A percentile compares a stretch with the other conserved stretches of the same genome.
phyloP scores from a whole-genome alignment of 1,140 invertebrate species.

The Trachymyrmex cornetzi region DNA sequence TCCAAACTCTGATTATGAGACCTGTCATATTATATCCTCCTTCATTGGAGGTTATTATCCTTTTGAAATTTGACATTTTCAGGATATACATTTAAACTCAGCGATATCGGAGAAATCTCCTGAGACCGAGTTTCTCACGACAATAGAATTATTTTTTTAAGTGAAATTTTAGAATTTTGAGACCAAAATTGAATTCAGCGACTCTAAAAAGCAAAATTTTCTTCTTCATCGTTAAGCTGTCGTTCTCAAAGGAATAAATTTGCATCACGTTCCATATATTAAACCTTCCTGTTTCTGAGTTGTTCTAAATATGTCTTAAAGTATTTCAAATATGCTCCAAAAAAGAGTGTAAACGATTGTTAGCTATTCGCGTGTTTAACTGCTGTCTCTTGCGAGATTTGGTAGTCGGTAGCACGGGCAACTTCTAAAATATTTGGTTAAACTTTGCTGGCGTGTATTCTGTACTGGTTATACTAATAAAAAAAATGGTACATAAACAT shows the following conservation, averaged over 20 bases:
- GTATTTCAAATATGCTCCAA: neutral
- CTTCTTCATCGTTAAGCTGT: too few relatives aligned
- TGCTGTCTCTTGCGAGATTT: neutral
- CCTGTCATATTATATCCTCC: too few relatives aligned
- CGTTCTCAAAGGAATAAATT: neutral
- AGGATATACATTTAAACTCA: too few relatives aligned
- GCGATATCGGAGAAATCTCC: too few relatives aligned
- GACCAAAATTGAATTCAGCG: too few relatives aligned
- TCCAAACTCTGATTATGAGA: too few relatives aligned
- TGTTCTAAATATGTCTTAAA: conserved; percentile 6
- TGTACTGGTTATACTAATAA: neutral
- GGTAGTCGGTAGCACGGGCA: neutral
- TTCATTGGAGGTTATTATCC: too few relatives aligned
- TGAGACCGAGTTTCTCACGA: too few relatives aligned
- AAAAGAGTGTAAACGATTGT: conserved; percentile 7
- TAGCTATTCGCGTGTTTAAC: neutral
- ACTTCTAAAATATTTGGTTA: conserved; percentile 13
- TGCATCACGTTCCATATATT: neutral
- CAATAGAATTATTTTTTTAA: too few relatives aligned
- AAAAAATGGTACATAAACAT: conserved; percentile 20
- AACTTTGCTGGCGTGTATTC: neutral
- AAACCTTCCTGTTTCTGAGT: neutral
- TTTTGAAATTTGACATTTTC: too few relatives aligned
- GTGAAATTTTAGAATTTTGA: too few relatives aligned
- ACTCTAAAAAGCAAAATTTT: too few relatives aligned